A percentile compares a stretch with the other conserved stretches of the same genome.
phyloP scores from a whole-genome alignment of 2,113 vertebrate genomes.

The Proteles cristata region DNA sequence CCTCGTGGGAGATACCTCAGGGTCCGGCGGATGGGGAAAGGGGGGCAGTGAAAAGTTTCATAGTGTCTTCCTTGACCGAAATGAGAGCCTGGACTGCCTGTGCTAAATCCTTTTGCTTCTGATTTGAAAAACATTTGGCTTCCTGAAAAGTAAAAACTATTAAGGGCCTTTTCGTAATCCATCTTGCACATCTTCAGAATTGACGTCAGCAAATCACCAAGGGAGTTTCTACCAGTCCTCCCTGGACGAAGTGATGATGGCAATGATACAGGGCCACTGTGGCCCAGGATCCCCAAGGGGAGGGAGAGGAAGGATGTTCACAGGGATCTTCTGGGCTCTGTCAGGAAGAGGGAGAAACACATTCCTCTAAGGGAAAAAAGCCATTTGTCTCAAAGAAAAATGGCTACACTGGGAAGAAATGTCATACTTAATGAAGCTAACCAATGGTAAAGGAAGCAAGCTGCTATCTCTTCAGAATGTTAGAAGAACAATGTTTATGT shows the following conservation, averaged over 20 bases:
- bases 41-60: neutral
- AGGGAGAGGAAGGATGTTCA: neutral
- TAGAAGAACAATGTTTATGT: neutral
- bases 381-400: constrained; percentile 66
- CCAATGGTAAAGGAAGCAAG: constrained; percentile 9
- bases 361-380: neutral
- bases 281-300: neutral
- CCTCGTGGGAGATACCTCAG: neutral
- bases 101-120: constrained; percentile 50
- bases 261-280: neutral
- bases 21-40: neutral
- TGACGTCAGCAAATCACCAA: constrained; percentile 35
- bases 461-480: neutral
- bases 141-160: constrained; percentile 57
- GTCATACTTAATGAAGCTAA: constrained; percentile 52
- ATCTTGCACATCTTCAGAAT: constrained; percentile 1
- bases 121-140: constrained; percentile 67
- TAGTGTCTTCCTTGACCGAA: constrained; percentile 26
- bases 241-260: neutral
- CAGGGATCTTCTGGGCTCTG: neutral
- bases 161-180: constrained; percentile 37
- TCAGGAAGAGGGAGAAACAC: constrained; percentile 51
- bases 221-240: constrained; percentile 1
- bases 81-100: neutral
- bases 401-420: neutral